These are phyloP conservation scores for Spinibarbus caldwelli DNA, from an alignment of 2,797 vertebrate genomes.

Conservation along the genomic window DNA sequence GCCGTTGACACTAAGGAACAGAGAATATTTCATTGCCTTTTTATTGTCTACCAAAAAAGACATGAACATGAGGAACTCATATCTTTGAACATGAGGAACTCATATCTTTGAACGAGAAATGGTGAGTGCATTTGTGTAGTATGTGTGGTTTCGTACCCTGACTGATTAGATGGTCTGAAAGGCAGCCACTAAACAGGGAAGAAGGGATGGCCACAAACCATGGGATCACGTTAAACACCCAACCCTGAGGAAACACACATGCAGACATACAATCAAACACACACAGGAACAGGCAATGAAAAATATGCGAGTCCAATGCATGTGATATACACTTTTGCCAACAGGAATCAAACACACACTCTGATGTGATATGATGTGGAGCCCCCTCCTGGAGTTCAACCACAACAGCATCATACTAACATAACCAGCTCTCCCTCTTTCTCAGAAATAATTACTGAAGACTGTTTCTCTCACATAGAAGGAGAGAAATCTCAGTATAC, in stretches of 20 bases:
- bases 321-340: background rate
- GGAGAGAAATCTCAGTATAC: background rate
- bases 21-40: background rate
- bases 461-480: background rate
- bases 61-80: background rate
- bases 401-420: slow-evolving; percentile 13
- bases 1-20: background rate
- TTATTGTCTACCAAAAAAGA: background rate
- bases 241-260: slow-evolving; percentile 80
- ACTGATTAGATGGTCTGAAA: slow-evolving; percentile 91
- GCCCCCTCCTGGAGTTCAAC: slow-evolving; percentile 36
- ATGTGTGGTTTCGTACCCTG: slow-evolving; percentile 78
- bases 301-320: background rate
- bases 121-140: background rate
- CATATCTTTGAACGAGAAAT: background rate
- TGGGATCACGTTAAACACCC: slow-evolving; percentile 96
- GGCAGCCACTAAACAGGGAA: slow-evolving; percentile 88
- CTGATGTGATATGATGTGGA: background rate
- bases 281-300: background rate
- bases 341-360: background rate
- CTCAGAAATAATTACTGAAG: background rate
- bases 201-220: slow-evolving; percentile 94
- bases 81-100: background rate
- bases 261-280: slow-evolving; percentile 48
- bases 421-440: background rate